Conservation (phyloP, 2,113 vertebrate species). For the Nothobranchius furzeri region DNA sequence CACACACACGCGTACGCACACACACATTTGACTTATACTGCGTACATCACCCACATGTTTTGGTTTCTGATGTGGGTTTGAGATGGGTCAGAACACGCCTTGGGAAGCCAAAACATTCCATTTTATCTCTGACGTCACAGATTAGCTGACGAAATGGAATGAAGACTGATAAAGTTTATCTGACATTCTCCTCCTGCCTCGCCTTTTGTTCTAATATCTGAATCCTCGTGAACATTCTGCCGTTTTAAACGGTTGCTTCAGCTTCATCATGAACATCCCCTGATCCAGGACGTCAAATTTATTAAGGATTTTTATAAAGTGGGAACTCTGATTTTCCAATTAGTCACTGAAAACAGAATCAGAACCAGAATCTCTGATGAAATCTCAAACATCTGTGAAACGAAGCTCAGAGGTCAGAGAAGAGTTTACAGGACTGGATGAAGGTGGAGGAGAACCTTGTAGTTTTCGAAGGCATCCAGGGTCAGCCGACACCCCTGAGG, state of each 20-base stretch:
- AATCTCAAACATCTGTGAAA: background rate
- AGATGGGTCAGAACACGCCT: background rate
- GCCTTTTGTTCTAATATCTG: background rate
- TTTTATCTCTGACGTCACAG: background rate
- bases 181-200: no score
- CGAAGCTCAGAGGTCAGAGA: no score
- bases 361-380: background rate
- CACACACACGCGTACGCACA: background rate
- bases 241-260: no score
- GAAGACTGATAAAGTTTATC: no score
- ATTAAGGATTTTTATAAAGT: no score
- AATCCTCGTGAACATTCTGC: no score
- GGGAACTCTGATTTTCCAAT: background rate
- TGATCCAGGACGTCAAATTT: no score
- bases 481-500: constrained; percentile 81
- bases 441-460: constrained; percentile 79
- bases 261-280: no score
- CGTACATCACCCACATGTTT: background rate
- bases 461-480: constrained; percentile 89
- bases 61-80: background rate
- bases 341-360: background rate
- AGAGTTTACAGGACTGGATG: no score
- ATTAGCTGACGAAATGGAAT: background rate
- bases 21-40: background rate
- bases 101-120: background rate